Conservation (phyloP, 2,113 vertebrate genomes). For the Mirza zaza region DNA sequence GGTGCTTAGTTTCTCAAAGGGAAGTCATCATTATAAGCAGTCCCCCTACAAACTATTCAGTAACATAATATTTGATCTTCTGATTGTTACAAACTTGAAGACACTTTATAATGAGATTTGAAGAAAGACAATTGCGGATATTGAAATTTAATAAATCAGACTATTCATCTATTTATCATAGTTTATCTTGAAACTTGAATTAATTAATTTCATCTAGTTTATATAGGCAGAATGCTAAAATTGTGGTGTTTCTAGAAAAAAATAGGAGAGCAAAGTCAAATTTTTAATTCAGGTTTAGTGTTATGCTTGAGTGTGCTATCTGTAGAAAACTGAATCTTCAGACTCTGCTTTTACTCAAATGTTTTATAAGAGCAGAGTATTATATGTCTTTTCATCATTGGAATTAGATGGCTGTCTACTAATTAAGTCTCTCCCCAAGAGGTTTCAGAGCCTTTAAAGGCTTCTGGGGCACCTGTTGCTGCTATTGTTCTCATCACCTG, state of each 20-base stretch:
- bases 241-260: not conserved
- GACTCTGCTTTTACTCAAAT: not conserved
- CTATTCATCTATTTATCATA: not conserved
- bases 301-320: not conserved
- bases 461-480: slow-evolving; percentile 51
- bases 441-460: not conserved
- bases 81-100: slow-evolving; percentile 7
- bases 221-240: not conserved
- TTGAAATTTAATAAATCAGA: slow-evolving; percentile 2
- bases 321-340: not conserved
- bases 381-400: slow-evolving; percentile 13
- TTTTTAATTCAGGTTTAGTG: not conserved
- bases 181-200: slow-evolving; percentile 21
- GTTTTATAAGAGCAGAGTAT: not conserved
- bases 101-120: not conserved
- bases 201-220: not conserved
- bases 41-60: not conserved
- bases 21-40: not conserved
- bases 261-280: not conserved
- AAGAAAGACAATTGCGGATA: not conserved
- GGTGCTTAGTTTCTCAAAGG: slow-evolving; percentile 46
- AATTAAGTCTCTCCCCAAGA: not conserved
- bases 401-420: not conserved
- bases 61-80: not conserved
- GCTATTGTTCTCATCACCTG: not conserved